A percentile compares a stretch with the other conserved stretches of the same genome.
phyloP scores from a whole-genome alignment of 2,888 invertebrate genomes.

The Drosophila testacea region DNA sequence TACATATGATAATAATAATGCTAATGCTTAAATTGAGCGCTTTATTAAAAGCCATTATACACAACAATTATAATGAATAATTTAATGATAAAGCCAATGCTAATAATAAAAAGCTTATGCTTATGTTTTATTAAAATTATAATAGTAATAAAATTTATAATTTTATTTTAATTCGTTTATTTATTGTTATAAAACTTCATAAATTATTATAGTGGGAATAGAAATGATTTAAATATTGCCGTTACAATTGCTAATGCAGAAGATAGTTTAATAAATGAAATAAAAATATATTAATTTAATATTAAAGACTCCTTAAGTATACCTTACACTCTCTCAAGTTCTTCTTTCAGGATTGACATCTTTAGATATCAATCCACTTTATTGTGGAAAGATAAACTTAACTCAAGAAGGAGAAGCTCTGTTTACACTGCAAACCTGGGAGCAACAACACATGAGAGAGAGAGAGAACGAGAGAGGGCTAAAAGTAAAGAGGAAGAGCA shows the following conservation, averaged over 20 bases:
- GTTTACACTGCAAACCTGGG: conserved; percentile 1
- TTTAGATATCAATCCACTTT: conserved; percentile 6
- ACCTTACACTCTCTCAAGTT: not conserved
- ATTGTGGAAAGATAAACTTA: not conserved
- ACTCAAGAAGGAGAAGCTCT: not conserved
- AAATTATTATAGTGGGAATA: not conserved
- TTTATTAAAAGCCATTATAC: too few species aligned
- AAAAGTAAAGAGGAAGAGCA: not conserved
- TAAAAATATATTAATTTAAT: too few species aligned
- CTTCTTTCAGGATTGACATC: not conserved
- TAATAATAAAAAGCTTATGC: not conserved
- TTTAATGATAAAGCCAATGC: not conserved
- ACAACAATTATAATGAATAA: too few species aligned
- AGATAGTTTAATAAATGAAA: too few species aligned
- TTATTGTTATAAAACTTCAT: not conserved
- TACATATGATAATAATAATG: too few species aligned
- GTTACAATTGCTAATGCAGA: too few species aligned
- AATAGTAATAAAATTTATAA: not conserved
- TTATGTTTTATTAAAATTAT: not conserved
- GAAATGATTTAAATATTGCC: too few species aligned
- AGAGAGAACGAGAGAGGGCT: not conserved
- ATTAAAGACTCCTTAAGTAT: too few species aligned
- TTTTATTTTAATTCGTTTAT: not conserved
- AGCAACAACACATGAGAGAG: not conserved
- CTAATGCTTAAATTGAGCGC: too few species aligned